Conservation (phyloP, 2,888 invertebrate species). For the Thera britannica region DNA sequence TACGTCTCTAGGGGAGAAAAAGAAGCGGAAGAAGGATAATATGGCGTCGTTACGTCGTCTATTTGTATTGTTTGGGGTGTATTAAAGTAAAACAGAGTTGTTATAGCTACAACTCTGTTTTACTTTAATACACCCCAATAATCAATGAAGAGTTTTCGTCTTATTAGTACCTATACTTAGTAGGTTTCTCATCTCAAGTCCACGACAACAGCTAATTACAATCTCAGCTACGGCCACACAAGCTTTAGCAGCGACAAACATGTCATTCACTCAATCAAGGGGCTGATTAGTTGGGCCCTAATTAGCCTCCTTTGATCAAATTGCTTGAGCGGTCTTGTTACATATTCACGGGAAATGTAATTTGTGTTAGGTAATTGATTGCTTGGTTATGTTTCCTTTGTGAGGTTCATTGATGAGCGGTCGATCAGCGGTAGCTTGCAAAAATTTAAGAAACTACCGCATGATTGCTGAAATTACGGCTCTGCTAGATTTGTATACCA, state of each 20-base stretch:
- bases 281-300: constrained; percentile 71
- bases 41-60: too few species aligned
- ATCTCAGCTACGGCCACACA: constrained; percentile 11
- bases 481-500: too few species aligned
- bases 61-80: too few species aligned
- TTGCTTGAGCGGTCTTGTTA: constrained; percentile 68
- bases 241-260: constrained; percentile 55
- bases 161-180: too few species aligned
- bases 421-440: not conserved
- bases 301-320: constrained; percentile 80
- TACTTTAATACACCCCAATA: too few species aligned
- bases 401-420: not conserved
- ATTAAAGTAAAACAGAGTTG: too few species aligned
- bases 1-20: too few species aligned
- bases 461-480: too few species aligned
- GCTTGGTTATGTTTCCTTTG: constrained; percentile 13
- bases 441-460: too few species aligned
- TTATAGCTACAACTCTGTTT: too few species aligned
- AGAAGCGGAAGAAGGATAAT: too few species aligned
- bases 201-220: constrained; percentile 4
- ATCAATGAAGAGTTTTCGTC: too few species aligned
- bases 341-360: constrained; percentile 49
- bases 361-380: constrained; percentile 37
- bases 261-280: constrained; percentile 75
- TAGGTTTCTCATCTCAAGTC: not conserved